phyloP scores from a whole-genome alignment of 2,797 vertebrate genomes.

The Spea hammondii region DNA sequence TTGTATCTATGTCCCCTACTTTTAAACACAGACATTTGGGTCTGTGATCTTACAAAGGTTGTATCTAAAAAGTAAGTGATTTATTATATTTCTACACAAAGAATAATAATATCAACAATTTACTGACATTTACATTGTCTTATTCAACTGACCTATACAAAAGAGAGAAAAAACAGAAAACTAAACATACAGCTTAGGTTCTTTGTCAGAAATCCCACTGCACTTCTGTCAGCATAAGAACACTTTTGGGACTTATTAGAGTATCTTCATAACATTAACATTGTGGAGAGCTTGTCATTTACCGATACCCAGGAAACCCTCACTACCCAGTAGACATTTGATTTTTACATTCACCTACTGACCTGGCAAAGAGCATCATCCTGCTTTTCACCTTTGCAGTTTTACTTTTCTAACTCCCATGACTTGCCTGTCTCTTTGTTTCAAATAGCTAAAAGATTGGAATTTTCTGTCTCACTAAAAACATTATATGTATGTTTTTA shows the following conservation, averaged over 20 bases:
- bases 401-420: constrained; percentile 32
- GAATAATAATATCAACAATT: constrained; percentile 11
- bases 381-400: constrained; percentile 25
- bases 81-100: neutral
- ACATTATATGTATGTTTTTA: constrained; percentile 5
- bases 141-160: neutral
- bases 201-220: constrained; percentile 10
- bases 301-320: constrained; percentile 20
- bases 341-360: constrained; percentile 36
- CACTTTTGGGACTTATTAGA: constrained; percentile 29
- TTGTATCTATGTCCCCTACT: neutral
- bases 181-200: neutral
- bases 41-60: too few species aligned
- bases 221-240: neutral
- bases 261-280: constrained; percentile 26
- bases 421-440: constrained; percentile 23
- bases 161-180: neutral
- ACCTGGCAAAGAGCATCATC: constrained; percentile 43
- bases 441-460: constrained; percentile 14
- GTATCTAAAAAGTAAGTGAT: neutral
- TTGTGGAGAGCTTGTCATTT: constrained; percentile 34
- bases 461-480: constrained; percentile 17
- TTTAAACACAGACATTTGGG: too few species aligned
- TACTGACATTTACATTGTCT: constrained; percentile 14
- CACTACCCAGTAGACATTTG: constrained; percentile 20